phyloP scores from a whole-genome alignment of 2,113 vertebrate species.

The Myrmecophaga tridactyla region DNA sequence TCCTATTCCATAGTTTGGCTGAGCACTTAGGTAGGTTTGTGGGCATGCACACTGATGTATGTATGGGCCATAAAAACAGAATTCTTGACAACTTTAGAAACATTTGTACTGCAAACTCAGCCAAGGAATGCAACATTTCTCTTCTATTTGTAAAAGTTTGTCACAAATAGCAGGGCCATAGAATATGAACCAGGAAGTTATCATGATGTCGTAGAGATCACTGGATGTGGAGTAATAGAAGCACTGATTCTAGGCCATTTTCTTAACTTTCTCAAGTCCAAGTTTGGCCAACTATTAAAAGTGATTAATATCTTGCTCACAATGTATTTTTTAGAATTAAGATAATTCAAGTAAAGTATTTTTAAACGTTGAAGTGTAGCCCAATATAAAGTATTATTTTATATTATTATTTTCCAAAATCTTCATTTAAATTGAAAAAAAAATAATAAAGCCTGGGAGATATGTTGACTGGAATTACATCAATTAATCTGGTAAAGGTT shows the following conservation, averaged over 20 bases:
- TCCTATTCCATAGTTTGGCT: background rate
- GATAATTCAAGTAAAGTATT: background rate
- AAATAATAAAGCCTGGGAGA: background rate
- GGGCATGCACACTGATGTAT: background rate
- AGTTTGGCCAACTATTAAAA: background rate
- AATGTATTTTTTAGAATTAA: background rate
- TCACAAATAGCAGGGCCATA: background rate
- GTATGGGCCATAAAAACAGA: background rate
- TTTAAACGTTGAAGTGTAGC: background rate
- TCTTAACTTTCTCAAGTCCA: background rate
- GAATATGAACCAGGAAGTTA: background rate
- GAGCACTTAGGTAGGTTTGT: background rate
- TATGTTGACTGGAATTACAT: background rate
- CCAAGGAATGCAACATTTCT: accelerated
- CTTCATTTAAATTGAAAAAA: background rate
- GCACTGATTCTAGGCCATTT: background rate
- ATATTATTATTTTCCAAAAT: background rate
- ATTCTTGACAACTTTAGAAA: background rate
- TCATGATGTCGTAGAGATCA: accelerated
- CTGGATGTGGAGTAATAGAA: background rate
- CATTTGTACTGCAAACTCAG: accelerated
- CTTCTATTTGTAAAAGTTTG: background rate
- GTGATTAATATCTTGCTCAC: background rate
- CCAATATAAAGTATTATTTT: background rate
- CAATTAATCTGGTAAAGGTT: background rate